Base-by-base conservation (phyloP, 2,888 invertebrate genomes). In the Argyresthia albistria region DNA sequence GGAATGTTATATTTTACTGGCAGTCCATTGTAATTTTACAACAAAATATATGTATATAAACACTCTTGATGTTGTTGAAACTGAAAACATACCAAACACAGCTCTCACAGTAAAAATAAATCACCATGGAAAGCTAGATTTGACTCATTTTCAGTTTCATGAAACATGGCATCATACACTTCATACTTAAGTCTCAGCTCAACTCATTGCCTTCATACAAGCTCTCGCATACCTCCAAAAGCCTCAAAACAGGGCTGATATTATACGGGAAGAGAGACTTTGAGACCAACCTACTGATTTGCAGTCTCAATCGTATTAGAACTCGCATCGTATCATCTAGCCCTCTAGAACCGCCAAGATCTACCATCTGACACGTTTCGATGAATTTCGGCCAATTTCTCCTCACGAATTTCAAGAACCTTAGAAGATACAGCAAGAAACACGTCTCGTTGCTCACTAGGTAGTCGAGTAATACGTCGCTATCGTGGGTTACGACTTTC, bases 401-500 rank as follows among this genome's bases (percentile, higher is more conserved):
- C 57, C 93, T 89, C 2, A 95, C 92, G 80, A 94, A 95, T 67
- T 97, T 96, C 53, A 97, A 86, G 71, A 96, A 93, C 65, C 96
- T 88, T 58, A 96, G 83, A 62, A 97, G 83, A 76, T 97, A 97
- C 42, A 96, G 77, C 53, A 97, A 80, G 70, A 97, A 97, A 75
- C 96, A 96, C 1, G 97, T 97, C 76, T 97, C 96, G 65, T 96
- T 96, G 69, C 95, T 95, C 12, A 96, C 95, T 58, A 97, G 89
- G 67, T 95, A 91, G 76, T 97, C 96, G 12, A 97, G 79, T 46
- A 97, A 76, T 1, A 96, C 92, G 69, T 93, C 93, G 7, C 93
- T 92, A 69, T 95, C 95, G 64, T 94, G 92, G 46, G 94, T 93
- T 10, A 96, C 95, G 53, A 95, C 93, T 64, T 93, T 91, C 35